These are phyloP conservation scores for Melanotaenia boesemani DNA, from an alignment of 2,797 vertebrate species.

Conservation along the genomic window DNA sequence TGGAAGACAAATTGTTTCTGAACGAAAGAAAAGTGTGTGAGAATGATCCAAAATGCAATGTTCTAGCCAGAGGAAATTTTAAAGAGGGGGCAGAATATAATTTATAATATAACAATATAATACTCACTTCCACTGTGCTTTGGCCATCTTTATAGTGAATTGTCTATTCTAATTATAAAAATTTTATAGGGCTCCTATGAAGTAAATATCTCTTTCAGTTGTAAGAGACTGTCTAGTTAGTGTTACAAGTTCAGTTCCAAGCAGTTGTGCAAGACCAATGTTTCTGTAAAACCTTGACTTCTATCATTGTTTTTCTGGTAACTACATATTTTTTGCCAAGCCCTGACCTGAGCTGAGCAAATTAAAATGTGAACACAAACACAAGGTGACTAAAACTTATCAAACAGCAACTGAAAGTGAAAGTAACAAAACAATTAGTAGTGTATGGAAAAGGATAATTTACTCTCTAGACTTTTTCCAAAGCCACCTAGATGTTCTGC, in stretches of 20 bases:
- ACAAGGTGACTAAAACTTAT: neutral
- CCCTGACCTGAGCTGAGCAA: neutral
- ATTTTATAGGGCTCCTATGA: neutral
- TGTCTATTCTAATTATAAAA: neutral
- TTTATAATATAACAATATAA: too few species aligned
- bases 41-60: neutral
- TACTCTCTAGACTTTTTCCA: neutral
- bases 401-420: neutral
- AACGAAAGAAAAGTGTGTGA: neutral
- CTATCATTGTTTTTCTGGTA: neutral
- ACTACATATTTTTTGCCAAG: neutral
- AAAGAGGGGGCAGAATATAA: neutral
- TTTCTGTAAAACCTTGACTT: neutral
- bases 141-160: neutral
- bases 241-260: neutral
- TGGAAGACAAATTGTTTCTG: neutral
- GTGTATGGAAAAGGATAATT: neutral
- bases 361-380: neutral
- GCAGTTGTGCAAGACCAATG: neutral
- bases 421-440: neutral
- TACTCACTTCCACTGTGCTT: neutral
- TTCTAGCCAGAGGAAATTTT: neutral
- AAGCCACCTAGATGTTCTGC: neutral
- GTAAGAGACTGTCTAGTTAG: neutral
- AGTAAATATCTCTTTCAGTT: neutral